Evolutionary conservation across 1,140 invertebrate genomes (phyloP).

Genomic region (Aleiodes sp.): DNA sequence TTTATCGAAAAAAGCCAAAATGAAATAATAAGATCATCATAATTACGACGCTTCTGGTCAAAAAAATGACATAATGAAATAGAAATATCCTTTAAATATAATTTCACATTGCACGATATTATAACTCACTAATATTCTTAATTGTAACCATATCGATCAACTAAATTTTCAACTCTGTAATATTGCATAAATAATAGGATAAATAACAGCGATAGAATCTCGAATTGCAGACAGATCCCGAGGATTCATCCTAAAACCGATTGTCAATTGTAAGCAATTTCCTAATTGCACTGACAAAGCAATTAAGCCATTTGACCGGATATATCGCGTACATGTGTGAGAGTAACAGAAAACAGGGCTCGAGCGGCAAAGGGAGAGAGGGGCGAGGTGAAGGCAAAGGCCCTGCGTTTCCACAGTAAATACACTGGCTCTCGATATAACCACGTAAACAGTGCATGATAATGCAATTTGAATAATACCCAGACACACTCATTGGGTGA

Average conservation of each 20-base stretch:
- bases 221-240: background rate
- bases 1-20: no score
- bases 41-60: no score
- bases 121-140: no score
- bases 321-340: slow-evolving; percentile 31
- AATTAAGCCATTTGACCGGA: slow-evolving; percentile 57
- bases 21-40: no score
- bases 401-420: slow-evolving; percentile 32
- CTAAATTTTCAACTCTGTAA: no score
- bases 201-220: background rate
- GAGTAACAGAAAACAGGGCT: no score
- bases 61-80: no score
- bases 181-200: no score
- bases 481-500: slow-evolving; percentile 23
- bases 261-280: slow-evolving; percentile 61
- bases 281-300: slow-evolving; percentile 58
- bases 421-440: slow-evolving; percentile 48
- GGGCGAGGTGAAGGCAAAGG: slow-evolving; percentile 1
- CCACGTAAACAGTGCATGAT: slow-evolving; percentile 51
- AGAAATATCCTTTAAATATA: no score
- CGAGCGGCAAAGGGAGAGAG: background rate
- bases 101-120: no score
- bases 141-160: no score
- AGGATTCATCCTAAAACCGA: slow-evolving; percentile 36
- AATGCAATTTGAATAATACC: slow-evolving; percentile 58